Conservation (phyloP, 2,797 vertebrate species). For the Peromyscus aztecus region DNA sequence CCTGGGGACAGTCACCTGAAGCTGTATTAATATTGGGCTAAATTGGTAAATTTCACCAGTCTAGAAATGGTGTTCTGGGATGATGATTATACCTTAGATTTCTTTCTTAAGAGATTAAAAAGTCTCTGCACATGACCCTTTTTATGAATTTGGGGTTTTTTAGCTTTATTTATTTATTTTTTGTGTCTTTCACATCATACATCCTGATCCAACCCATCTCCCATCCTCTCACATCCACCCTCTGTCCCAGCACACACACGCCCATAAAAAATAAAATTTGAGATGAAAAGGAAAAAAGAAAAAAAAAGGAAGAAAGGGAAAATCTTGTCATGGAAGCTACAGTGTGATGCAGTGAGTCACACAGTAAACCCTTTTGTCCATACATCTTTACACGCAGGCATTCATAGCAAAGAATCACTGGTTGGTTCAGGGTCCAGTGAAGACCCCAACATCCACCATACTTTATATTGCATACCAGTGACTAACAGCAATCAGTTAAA, state of each 20-base stretch:
- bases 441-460: background rate
- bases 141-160: background rate
- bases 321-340: background rate
- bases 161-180: background rate
- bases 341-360: background rate
- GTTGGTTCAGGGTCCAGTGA: too few relatives aligned
- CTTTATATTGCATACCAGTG: slow-evolving; percentile 29
- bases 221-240: background rate
- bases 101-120: background rate
- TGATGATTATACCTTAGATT: background rate
- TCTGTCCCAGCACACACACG: background rate
- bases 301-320: background rate
- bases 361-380: background rate
- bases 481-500: background rate
- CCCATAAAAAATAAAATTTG: background rate
- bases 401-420: background rate
- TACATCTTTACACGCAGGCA: background rate
- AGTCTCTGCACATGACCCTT: background rate
- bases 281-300: background rate
- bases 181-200: background rate
- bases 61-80: background rate
- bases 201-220: background rate
- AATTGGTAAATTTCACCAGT: background rate
- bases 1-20: background rate
- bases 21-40: background rate